Percentiles rank a stretch among this genome's conserved stretches.
Conservation (phyloP, 1,140 invertebrate species). For the Reticulitermes speratus region DNA sequence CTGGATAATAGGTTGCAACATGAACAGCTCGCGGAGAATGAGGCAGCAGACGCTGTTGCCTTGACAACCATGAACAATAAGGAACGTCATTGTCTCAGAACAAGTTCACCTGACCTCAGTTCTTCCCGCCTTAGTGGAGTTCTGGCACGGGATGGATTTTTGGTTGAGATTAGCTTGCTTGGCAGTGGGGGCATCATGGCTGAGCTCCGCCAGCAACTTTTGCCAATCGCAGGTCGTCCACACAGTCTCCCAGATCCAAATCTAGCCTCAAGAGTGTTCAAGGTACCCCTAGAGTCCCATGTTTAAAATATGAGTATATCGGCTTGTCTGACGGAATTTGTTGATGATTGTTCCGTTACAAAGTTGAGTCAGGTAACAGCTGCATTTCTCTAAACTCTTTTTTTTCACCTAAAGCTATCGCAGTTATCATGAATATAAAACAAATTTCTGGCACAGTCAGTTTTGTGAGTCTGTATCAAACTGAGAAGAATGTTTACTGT, state of each 20-base stretch:
- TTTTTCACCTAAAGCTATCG: too few relatives aligned
- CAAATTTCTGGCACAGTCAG: neutral
- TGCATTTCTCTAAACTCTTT: neutral
- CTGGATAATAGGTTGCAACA: slow-evolving; percentile 55
- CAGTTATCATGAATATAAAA: neutral
- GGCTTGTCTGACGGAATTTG: neutral
- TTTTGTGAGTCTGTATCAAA: neutral
- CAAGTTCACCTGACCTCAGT: slow-evolving; percentile 63
- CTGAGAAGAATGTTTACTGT: neutral
- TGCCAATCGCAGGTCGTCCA: slow-evolving; percentile 47
- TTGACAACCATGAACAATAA: slow-evolving; percentile 41
- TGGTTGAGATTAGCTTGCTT: slow-evolving; percentile 56
- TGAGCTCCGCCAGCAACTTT: slow-evolving; percentile 44
- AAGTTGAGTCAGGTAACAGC: neutral
- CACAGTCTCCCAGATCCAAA: slow-evolving; percentile 56
- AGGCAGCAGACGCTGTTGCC: slow-evolving; percentile 50
- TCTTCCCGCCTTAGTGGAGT: slow-evolving; percentile 43
- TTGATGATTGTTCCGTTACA: neutral
- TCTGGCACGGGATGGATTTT: slow-evolving; percentile 44
- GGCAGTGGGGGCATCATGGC: slow-evolving; percentile 56
- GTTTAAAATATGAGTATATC: slow-evolving; percentile 44
- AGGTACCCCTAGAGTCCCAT: slow-evolving; percentile 59
- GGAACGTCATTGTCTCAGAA: slow-evolving; percentile 54
- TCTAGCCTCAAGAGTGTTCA: slow-evolving; percentile 52
- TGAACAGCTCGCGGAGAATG: slow-evolving; percentile 47